Base-by-base conservation (phyloP, 2,888 invertebrate species). In the Perizoma flavofasciatum region DNA sequence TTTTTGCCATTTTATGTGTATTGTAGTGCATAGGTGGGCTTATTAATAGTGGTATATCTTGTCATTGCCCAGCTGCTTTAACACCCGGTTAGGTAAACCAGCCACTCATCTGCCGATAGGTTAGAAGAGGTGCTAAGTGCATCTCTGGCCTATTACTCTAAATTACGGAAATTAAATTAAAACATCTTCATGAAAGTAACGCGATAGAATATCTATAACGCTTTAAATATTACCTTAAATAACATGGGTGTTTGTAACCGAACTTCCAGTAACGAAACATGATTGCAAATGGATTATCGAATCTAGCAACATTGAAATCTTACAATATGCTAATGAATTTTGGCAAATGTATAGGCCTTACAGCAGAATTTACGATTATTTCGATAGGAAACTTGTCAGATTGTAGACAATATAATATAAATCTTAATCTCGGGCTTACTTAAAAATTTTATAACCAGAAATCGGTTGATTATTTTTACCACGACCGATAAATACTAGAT, bases 141-240 rank as follows among this genome's bases (percentile, higher is more conserved):
- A 72, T 74, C 75, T 75, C 73, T 78, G 79, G 79, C 78, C 77
- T 76, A 72, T 73, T 66, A 61, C 61, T 61, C 69, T 71, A 72
- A 46, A 68, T 64, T 69, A 69, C 57, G 47, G 55, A 63, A 60
- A 63, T 61, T 60, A 69, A 48, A 45, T 55, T 50, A 55, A 56
- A 52, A 59, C 51, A 63, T 63, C 53, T 57, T 44, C 53, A 59
- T 41, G 10, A 55, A 56, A 55, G 40, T 56, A 33, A 55, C 46
- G 51, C 43, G 50, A 49, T 49, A 51, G 55, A 41, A 54, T 52
- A 61, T 40, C 52, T 57, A 55, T 41, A 33, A 58, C 44, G 39
- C 61, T n/a, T n/a, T n/a, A n/a, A n/a, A 55, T 60, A 50, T 54
- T 45, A 45, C 44, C 60, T 54, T 49, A n/a, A n/a, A n/a, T n/a